Evolutionary conservation across 2,888 invertebrate species (phyloP), one percentile per base, ranked within the genome.

Genomic region (Nineta flava): DNA sequence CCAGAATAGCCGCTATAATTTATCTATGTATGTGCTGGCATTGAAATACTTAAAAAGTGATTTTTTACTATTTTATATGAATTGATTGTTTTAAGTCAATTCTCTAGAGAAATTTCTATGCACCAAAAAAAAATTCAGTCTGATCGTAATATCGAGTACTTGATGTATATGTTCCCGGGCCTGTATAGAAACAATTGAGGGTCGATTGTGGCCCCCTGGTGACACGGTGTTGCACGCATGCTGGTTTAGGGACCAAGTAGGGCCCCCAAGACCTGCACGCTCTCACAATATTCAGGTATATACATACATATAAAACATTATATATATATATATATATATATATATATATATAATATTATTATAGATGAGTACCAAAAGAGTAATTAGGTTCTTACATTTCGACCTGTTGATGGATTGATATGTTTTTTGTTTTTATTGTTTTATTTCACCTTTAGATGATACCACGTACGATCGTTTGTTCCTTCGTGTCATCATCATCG

Each of bases 351-450:
- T 26, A 26, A 26, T 26, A 26, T 26, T 26, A 26, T 26, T 26
- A 26, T 26, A 7, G 26, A 26, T 26, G 26, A 26, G 26, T 6
- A 26, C 26, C 26, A 38, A 15, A n/a, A 38, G 15, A n/a, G 48
- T 48, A 48, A 48, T 48, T 48, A 48, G 48, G 48, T 48, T 48
- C 34, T 48, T 40, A 48, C 41, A 34, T 48, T 41, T 32, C 19
- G 31, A 48, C 48, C 48, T 62, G 65, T 61, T 65, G 65, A 66
- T 64, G 64, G 65, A 66, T 65, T 65, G 65, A 65, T 65, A 64
- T 64, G 63, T 65, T 65, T 38, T 64, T 64, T 63, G 58, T 56
- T 61, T 61, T 63, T 62, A 55, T 58, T 55, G 50, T 48, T 26
- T 26, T 26, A 26, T 26, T 26, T 40, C 40, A 46, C 34, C 31